Conservation (phyloP, 2,888 invertebrate species). For the Trichacis sp. region DNA sequence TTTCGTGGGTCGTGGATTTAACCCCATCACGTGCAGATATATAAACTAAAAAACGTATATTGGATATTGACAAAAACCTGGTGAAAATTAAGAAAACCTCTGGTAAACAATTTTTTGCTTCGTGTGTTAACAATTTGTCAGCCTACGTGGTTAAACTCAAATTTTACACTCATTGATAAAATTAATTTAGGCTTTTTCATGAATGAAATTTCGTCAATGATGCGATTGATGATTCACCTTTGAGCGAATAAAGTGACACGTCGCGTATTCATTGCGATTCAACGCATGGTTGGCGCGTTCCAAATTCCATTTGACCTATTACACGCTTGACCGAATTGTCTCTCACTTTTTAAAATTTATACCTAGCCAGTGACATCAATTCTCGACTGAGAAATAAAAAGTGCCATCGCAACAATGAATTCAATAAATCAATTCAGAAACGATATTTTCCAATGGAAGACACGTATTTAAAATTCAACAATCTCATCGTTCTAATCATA, state of each 20-base stretch:
- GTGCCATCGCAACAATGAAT: too few species aligned
- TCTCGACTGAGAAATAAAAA: background rate
- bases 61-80: too few species aligned
- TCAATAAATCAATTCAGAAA: too few species aligned
- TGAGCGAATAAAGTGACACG: conserved; percentile 6
- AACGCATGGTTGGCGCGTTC: conserved; percentile 38
- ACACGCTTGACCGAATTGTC: conserved; percentile 40
- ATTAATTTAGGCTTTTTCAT: background rate
- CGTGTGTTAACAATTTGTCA: too few species aligned
- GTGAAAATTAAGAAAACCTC: too few species aligned
- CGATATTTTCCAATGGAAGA: too few species aligned
- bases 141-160: too few species aligned
- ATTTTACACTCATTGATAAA: background rate
- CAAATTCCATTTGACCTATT: conserved; percentile 40
- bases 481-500: background rate
- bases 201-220: background rate
- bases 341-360: conserved; percentile 1
- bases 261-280: conserved; percentile 32
- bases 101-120: too few species aligned
- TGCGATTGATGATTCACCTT: background rate
- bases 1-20: too few species aligned
- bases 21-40: too few species aligned
- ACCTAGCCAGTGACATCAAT: background rate
- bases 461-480: too few species aligned
- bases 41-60: too few species aligned